phyloP scores from a whole-genome alignment of 2,888 invertebrate genomes.

The Thalpophila matura region DNA sequence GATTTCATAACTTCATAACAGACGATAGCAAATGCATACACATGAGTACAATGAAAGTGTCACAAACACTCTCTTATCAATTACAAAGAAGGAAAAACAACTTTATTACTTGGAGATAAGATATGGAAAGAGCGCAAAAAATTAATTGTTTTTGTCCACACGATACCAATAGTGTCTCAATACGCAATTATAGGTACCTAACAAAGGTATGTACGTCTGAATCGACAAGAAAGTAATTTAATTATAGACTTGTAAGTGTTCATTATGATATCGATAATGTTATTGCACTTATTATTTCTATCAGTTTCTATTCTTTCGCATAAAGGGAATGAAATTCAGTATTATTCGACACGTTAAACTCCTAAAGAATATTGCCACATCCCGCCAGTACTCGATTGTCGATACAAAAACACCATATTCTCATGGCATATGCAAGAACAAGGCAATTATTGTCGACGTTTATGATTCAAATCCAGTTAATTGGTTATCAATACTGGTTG shows the following conservation, averaged over 20 bases:
- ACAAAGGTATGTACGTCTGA: constrained; percentile 3
- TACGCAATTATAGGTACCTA: constrained; percentile 10
- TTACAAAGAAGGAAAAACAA: constrained; percentile 50
- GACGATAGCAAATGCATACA: constrained; percentile 46
- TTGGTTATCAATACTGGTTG: no score
- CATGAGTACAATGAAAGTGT: constrained; percentile 39
- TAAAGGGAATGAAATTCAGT: no score
- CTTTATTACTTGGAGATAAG: constrained; percentile 55
- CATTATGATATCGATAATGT: constrained; percentile 23
- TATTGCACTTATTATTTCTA: constrained; percentile 12
- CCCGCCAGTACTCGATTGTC: no score
- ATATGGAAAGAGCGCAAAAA: constrained; percentile 38
- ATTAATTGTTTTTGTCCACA: constrained; percentile 45
- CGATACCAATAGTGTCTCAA: constrained; percentile 26
- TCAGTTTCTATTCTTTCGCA: not conserved
- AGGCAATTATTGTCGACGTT: no score
- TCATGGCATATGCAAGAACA: not conserved
- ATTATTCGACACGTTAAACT: no score
- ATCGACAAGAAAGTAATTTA: constrained; percentile 7
- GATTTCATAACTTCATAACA: constrained; percentile 47
- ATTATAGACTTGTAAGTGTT: constrained; percentile 17
- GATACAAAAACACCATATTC: not conserved
- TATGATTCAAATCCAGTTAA: no score
- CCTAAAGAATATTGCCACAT: no score
- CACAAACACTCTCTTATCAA: constrained; percentile 37